A percentile compares a stretch with the other conserved stretches of the same genome.
phyloP scores from a whole-genome alignment of 1,140 invertebrate species.

The Triops longicaudatus region DNA sequence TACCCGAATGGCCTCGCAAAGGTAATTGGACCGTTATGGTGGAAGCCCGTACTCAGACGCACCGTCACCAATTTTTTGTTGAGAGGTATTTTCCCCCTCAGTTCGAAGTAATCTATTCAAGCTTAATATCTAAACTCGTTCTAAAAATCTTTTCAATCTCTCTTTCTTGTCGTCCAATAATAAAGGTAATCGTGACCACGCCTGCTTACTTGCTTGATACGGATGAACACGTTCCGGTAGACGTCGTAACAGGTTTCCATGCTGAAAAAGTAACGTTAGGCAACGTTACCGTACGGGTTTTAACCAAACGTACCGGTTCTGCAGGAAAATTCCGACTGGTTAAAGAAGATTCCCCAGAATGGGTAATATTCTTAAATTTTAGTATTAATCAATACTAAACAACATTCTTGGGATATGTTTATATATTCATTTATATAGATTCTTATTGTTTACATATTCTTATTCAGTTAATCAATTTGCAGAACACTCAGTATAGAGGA shows the following conservation, averaged over 20 bases:
- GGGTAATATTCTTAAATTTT: constrained; percentile 26
- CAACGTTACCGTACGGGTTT: constrained; percentile 38
- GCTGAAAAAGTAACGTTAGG: constrained; percentile 38
- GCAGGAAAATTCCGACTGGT: constrained; percentile 25
- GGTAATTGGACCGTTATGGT: constrained; percentile 45
- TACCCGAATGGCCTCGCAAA: constrained; percentile 40
- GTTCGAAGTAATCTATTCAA: constrained; percentile 39
- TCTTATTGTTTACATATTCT: too few relatives aligned
- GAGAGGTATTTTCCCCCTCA: constrained; percentile 44
- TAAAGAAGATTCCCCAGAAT: constrained; percentile 28
- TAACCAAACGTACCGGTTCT: constrained; percentile 29
- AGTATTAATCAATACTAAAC: constrained; percentile 25
- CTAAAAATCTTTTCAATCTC: neutral
- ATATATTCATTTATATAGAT: too few relatives aligned
- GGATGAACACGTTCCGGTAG: constrained; percentile 37
- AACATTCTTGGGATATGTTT: constrained; percentile 18
- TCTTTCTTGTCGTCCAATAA: neutral
- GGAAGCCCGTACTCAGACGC: constrained; percentile 41
- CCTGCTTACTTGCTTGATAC: constrained; percentile 39
- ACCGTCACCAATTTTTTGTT: constrained; percentile 42
- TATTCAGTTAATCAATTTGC: too few relatives aligned
- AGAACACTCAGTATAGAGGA: too few relatives aligned
- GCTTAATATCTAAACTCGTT: neutral
- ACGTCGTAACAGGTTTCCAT: constrained; percentile 36
- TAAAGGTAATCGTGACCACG: constrained; percentile 34